phyloP scores from a whole-genome alignment of 2,113 vertebrate genomes.

The Chrysemys picta region DNA sequence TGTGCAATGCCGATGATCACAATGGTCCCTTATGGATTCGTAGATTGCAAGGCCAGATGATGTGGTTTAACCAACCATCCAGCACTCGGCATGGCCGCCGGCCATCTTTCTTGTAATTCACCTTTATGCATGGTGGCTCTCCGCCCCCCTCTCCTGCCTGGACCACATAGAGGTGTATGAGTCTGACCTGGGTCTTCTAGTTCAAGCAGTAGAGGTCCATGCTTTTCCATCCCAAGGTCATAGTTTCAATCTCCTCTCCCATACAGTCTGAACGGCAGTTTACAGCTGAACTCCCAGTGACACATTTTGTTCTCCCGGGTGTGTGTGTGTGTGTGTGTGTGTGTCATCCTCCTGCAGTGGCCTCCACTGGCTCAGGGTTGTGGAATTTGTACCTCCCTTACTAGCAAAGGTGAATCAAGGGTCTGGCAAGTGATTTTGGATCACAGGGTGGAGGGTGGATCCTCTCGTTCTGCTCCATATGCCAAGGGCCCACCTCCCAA shows the following conservation, averaged over 20 bases:
- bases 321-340: no score
- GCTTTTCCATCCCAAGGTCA: background rate
- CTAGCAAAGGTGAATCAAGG: background rate
- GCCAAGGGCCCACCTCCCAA: background rate
- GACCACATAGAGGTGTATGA: background rate
- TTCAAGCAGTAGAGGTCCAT: background rate
- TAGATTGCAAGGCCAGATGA: background rate
- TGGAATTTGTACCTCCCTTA: background rate
- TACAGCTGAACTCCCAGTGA: background rate
- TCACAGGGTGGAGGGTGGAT: background rate
- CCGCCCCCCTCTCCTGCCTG: background rate
- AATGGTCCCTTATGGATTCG: background rate
- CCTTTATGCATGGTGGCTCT: background rate
- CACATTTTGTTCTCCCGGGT: background rate
- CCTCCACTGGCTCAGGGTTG: background rate
- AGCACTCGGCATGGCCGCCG: background rate
- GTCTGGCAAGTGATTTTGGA: background rate
- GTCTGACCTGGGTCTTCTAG: background rate
- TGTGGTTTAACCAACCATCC: background rate
- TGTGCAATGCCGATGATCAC: background rate
- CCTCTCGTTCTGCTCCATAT: background rate
- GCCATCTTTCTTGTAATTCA: background rate
- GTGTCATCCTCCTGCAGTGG: background rate
- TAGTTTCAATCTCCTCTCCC: background rate
- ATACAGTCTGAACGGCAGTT: background rate